Evolutionary conservation across 2,113 vertebrate species (phyloP).

Genomic region (Odontophorus gujanensis): DNA sequence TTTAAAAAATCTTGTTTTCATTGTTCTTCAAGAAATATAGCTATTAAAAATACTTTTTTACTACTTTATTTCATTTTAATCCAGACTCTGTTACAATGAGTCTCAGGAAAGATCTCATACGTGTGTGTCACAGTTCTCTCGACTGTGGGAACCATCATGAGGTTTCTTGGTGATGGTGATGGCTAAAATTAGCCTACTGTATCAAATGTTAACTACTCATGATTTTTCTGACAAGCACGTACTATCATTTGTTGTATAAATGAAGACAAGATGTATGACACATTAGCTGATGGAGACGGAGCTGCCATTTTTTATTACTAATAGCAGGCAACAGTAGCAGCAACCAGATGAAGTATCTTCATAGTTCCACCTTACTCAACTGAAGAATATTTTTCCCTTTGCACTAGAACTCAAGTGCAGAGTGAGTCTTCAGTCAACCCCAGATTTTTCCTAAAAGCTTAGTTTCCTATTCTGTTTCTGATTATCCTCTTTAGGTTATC

Average conservation of each 20-base stretch:
- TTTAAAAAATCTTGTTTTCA: neutral
- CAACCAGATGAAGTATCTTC: neutral
- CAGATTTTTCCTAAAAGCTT: neutral
- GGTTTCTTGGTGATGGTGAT: neutral
- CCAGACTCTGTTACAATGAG: neutral
- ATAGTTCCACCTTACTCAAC: neutral
- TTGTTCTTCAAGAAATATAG: neutral
- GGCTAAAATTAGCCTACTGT: neutral
- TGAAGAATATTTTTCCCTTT: neutral
- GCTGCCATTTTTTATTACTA: neutral
- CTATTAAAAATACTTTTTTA: neutral
- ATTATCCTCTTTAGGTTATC: conserved; percentile 27
- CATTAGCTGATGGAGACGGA: neutral
- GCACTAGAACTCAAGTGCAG: neutral
- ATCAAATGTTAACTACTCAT: neutral
- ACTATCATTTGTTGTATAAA: neutral
- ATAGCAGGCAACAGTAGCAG: neutral
- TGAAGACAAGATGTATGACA: neutral
- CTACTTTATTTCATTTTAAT: neutral
- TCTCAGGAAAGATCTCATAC: neutral
- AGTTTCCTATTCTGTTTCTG: conserved; percentile 50
- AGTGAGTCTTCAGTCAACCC: neutral
- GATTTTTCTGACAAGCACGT: neutral
- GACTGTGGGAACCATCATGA: neutral
- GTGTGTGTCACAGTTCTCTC: neutral